Conservation (phyloP, 2,888 invertebrate genomes). For the Acheta domesticus region DNA sequence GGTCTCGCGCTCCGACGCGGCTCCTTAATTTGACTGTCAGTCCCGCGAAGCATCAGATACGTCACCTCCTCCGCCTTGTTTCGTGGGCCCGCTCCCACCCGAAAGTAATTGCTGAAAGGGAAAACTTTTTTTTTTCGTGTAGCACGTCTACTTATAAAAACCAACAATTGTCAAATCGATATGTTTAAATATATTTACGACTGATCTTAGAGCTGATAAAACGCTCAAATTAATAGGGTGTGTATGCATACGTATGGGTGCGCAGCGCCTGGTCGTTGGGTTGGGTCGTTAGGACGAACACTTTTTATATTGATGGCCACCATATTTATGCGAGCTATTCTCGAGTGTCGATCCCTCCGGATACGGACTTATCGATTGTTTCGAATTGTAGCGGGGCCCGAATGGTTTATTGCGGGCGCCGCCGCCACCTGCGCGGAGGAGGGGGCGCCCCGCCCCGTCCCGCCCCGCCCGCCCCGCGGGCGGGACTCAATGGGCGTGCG, state of each 20-base stretch:
- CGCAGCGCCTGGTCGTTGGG: background rate
- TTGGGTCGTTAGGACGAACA: constrained; percentile 4
- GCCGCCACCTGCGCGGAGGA: background rate
- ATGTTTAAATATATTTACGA: constrained; percentile 30
- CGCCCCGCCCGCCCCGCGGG: no score
- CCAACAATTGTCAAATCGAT: constrained; percentile 31
- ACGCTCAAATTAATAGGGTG: constrained; percentile 24
- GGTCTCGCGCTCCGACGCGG: background rate
- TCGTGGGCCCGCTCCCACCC: background rate
- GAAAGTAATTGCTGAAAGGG: constrained; percentile 19
- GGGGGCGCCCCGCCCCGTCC: no score
- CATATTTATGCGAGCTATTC: constrained; percentile 18
- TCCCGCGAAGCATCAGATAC: constrained; percentile 25
- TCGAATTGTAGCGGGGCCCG: background rate
- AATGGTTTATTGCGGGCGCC: background rate
- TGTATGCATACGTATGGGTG: background rate
- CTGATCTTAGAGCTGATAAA: constrained; percentile 27
- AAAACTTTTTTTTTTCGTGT: background rate
- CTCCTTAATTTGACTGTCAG: constrained; percentile 28
- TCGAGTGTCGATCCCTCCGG: constrained; percentile 10
- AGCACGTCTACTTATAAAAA: constrained; percentile 24
- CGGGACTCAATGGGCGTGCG: no score
- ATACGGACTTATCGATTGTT: constrained; percentile 18
- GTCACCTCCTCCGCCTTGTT: constrained; percentile 5
- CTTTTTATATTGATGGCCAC: constrained; percentile 21